Conservation (phyloP, 2,113 vertebrate species). For the Hemiscyllium ocellatum region DNA sequence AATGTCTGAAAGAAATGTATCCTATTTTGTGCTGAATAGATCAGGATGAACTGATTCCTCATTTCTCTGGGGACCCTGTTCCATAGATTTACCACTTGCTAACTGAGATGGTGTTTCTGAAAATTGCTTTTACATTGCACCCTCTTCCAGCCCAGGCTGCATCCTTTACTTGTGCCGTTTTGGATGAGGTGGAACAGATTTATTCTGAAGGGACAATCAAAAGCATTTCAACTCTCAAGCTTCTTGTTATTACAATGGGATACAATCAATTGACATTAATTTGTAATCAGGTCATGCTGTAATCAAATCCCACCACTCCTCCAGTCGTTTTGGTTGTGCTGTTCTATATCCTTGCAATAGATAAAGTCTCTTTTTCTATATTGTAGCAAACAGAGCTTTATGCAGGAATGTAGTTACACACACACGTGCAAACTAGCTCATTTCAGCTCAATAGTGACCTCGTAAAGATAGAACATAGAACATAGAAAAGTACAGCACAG, state of each 20-base stretch:
- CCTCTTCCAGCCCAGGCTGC: neutral
- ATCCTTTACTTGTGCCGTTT: neutral
- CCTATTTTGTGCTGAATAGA: neutral
- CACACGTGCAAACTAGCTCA: neutral
- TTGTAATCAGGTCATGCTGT: neutral
- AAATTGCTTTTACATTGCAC: neutral
- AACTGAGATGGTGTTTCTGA: neutral
- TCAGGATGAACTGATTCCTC: neutral
- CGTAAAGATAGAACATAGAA: too few relatives aligned
- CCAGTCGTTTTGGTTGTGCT: neutral
- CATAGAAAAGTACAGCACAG: too few relatives aligned
- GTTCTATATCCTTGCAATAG: neutral
- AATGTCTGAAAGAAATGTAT: neutral
- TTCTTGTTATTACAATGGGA: neutral
- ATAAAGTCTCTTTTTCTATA: neutral
- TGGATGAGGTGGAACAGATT: neutral
- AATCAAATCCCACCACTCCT: neutral
- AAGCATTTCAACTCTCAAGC: neutral
- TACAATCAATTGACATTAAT: neutral
- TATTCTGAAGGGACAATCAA: too few relatives aligned
- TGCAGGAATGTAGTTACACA: neutral
- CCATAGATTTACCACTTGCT: neutral
- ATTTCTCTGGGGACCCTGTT: neutral
- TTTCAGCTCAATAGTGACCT: neutral
- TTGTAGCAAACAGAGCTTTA: neutral